Base-by-base conservation (phyloP, 2,113 vertebrate genomes). In the Ardeotis arabs region DNA sequence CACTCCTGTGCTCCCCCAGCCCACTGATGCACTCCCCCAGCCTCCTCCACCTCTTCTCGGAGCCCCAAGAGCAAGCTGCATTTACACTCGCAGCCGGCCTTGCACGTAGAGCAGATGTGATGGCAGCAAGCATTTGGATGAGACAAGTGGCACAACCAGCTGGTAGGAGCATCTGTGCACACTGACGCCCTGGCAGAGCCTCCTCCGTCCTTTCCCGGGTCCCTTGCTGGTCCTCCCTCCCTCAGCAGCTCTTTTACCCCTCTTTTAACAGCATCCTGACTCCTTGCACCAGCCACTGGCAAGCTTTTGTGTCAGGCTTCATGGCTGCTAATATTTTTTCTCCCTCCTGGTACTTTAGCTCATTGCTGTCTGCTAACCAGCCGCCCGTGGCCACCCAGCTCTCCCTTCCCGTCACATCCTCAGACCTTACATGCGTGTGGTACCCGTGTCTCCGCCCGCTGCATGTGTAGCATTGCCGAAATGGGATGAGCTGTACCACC, bases 391-490 rank as follows among this genome's bases (percentile, higher is more conserved):
- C 37, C 0, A 0, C 33, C 37, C 33, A 63, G 8, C 22, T 21
- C 24, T 52, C 14, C 47, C 7, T 73, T 35, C 55, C 44, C 8
- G 10, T 35, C 0, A 1, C 28, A 63, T 5, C 56, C 66, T 29
- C 55, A 64, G 33, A 64, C 24, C 24, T 29, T 45, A 16, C 16
- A 4, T 7, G 18, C 1, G 0, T 21, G 7, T 4, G 28, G 47
- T 24, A 62, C 22, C 24, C 3, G 0, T 16, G 39, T 8, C 55
- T 37, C 27, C 0, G 2, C 10, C 23, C 2, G 1, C 47, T 25
- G 41, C 53, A 1, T 6, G 7, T 2, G 4, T 4, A 50, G 33
- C 0, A 0, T 25, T 24, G 28, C 31, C 58, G 29, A 69, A 27
- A 24, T 3, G 15, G 56, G 52, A 45, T 28, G 63, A 0, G 11